These are phyloP conservation scores for Myotis daubentonii DNA, from an alignment of 2,797 vertebrate species.

Conservation along the genomic window DNA sequence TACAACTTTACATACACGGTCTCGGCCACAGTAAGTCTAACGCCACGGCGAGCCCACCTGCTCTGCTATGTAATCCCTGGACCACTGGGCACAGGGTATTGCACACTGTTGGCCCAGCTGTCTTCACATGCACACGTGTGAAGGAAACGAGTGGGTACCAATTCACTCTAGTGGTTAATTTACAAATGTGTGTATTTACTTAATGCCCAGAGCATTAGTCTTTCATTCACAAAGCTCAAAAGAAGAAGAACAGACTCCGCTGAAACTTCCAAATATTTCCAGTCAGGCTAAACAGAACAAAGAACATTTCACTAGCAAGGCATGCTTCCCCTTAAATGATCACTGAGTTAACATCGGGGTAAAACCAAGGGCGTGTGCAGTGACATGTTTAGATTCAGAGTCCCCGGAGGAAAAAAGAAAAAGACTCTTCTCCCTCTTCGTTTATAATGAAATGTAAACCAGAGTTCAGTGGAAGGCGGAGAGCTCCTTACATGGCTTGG, in stretches of 20 bases:
- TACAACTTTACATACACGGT: not conserved
- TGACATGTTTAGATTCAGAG: conserved; percentile 67
- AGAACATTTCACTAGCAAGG: conserved; percentile 61
- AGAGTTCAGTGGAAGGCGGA: not conserved
- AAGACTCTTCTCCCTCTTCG: not conserved
- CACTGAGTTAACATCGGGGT: conserved; percentile 46
- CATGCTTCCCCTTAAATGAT: conserved; percentile 66
- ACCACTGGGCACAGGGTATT: not conserved
- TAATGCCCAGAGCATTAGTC: not conserved
- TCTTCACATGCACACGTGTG: conserved; percentile 10
- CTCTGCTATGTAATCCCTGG: conserved; percentile 7
- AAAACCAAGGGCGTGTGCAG: conserved; percentile 48
- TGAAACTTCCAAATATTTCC: conserved; percentile 65
- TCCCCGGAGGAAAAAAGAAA: conserved; percentile 27
- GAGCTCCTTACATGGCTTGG: not conserved
- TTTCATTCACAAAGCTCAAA: conserved; percentile 71
- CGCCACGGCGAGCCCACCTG: not conserved
- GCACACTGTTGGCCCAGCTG: conserved; percentile 33
- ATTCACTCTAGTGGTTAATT: conserved; percentile 48
- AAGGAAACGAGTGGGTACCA: conserved; percentile 42
- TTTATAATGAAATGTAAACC: conserved; percentile 44
- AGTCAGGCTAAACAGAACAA: conserved; percentile 67
- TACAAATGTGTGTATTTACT: conserved; percentile 55
- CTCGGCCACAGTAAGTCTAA: not conserved
- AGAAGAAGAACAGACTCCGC: conserved; percentile 55